Conservation (phyloP, 2,888 invertebrate species). For the Dysmachus trigonus region DNA sequence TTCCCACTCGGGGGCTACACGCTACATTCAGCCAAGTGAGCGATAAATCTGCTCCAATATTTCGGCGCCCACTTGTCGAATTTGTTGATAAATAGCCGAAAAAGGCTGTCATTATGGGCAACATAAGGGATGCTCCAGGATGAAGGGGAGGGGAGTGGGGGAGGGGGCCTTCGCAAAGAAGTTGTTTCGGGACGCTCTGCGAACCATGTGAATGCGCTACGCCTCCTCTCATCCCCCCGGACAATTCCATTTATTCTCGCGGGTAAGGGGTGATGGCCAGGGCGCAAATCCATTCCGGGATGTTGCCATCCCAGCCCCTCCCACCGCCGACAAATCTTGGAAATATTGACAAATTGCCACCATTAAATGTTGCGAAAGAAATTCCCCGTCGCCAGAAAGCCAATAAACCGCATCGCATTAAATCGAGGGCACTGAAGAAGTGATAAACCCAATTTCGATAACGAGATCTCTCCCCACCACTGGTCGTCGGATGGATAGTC, state of each 20-base stretch:
- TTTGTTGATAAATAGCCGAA: constrained; percentile 21
- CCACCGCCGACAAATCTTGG: constrained; percentile 14
- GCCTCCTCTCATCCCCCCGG: neutral
- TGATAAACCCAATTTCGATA: constrained; percentile 50
- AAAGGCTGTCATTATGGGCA: constrained; percentile 28
- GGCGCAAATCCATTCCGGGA: neutral
- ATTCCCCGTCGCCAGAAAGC: constrained; percentile 50
- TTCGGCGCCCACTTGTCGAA: constrained; percentile 33
- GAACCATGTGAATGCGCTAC: neutral
- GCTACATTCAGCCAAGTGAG: neutral
- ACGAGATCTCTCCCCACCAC: constrained; percentile 50
- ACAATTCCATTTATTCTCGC: neutral
- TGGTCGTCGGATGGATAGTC: neutral
- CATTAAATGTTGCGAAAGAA: constrained; percentile 49
- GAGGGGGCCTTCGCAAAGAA: neutral
- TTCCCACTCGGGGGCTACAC: neutral
- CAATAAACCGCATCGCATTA: constrained; percentile 53
- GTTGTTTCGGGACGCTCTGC: neutral
- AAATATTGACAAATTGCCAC: constrained; percentile 53
- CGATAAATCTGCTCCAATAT: constrained; percentile 20
- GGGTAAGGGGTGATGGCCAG: neutral
- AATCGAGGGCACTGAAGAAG: constrained; percentile 48
- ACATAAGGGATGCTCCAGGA: constrained; percentile 11
- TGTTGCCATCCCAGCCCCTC: neutral
- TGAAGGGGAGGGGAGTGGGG: no score